Percentiles rank a stretch among this genome's conserved stretches.
Conservation (phyloP, 2,888 invertebrate genomes). For the Nemotelus pantherinus region DNA sequence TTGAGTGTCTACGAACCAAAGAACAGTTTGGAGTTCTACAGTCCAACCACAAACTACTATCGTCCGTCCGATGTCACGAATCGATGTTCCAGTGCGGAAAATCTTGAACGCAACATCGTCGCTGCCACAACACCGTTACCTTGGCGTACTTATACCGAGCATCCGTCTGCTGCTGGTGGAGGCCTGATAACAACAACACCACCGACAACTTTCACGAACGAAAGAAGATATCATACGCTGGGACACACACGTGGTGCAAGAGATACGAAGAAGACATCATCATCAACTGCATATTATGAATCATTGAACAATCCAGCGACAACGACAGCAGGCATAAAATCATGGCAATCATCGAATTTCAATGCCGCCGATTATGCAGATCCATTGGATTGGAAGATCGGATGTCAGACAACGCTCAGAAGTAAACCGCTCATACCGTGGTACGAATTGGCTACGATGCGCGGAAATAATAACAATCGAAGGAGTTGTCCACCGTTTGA, state of each 20-base stretch:
- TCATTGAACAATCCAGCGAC: neutral
- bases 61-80: conserved; percentile 58
- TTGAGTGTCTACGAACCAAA: conserved; percentile 52
- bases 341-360: conserved; percentile 38
- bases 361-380: conserved; percentile 61
- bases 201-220: conserved; percentile 1
- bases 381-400: conserved; percentile 73
- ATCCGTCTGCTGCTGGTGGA: neutral
- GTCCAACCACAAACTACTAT: conserved; percentile 54
- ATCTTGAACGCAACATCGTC: conserved; percentile 57
- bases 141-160: conserved; percentile 44
- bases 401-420: conserved; percentile 73
- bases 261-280: conserved; percentile 7
- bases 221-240: conserved; percentile 61
- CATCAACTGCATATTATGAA: neutral
- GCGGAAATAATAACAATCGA: conserved; percentile 73
- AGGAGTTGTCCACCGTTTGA: conserved; percentile 84
- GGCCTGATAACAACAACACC: conserved; percentile 15
- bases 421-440: conserved; percentile 81
- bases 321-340: neutral
- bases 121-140: conserved; percentile 46
- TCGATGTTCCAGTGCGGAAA: conserved; percentile 61
- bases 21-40: conserved; percentile 53
- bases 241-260: conserved; percentile 59
- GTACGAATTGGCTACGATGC: conserved; percentile 84